Percentiles rank a stretch among this genome's conserved stretches.
These are phyloP conservation scores for Cygnus buccinator DNA, from an alignment of 2,113 vertebrate genomes.

Conservation along the genomic window DNA sequence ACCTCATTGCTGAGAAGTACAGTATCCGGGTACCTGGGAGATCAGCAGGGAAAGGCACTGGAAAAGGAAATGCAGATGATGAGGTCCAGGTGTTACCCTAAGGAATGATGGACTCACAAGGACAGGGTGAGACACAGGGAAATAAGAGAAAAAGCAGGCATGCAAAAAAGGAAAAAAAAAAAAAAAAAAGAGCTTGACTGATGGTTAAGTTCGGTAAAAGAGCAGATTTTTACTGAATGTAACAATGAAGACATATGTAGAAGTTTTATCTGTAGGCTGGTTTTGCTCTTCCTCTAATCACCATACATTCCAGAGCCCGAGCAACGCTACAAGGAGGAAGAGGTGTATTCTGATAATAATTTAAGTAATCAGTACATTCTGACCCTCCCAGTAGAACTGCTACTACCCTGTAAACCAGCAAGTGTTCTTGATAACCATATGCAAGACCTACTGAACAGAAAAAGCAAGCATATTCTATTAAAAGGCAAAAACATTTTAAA, in stretches of 20 bases:
- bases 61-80: background rate
- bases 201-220: background rate
- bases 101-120: background rate
- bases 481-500: conserved; percentile 18
- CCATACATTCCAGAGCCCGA: background rate
- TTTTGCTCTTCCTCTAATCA: background rate
- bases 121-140: background rate
- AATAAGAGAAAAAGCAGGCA: background rate
- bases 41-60: background rate
- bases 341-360: background rate
- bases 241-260: background rate
- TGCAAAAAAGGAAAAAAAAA: background rate
- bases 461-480: background rate
- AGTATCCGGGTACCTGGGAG: no score
- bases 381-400: background rate
- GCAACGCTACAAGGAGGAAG: background rate
- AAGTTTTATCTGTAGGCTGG: background rate
- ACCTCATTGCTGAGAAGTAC: background rate
- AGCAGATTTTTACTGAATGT: conserved; percentile 23
- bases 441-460: background rate
- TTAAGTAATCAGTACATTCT: background rate
- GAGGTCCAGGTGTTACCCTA: background rate
- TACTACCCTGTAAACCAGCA: background rate
- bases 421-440: background rate
- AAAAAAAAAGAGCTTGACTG: background rate